These are phyloP conservation scores for Hemitrygon akajei DNA, from an alignment of 2,797 vertebrate genomes.

Conservation along the genomic window DNA sequence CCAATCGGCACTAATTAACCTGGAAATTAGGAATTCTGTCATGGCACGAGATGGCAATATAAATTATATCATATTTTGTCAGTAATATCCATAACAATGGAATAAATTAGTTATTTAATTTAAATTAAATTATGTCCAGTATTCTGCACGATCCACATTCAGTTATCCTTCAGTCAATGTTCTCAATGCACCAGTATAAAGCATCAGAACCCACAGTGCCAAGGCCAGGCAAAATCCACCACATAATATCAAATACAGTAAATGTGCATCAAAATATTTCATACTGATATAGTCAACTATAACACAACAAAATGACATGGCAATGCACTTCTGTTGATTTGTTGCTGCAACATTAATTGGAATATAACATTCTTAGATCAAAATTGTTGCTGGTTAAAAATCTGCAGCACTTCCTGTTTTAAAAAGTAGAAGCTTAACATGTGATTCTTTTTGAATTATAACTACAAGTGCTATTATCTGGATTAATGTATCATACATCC, in stretches of 20 bases:
- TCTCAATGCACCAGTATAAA: slow-evolving; percentile 8
- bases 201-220: not conserved
- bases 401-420: not conserved
- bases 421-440: not conserved
- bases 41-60: not conserved
- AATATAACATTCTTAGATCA: not conserved
- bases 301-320: not conserved
- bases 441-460: too few species aligned
- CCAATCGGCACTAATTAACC: not conserved
- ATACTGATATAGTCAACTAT: slow-evolving; percentile 19
- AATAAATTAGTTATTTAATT: slow-evolving; percentile 20
- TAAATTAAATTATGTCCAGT: not conserved
- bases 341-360: not conserved
- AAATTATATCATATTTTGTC: slow-evolving; percentile 1
- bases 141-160: not conserved
- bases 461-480: not conserved
- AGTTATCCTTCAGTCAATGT: not conserved
- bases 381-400: slow-evolving; percentile 8
- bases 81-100: not conserved
- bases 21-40: not conserved
- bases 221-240: not conserved
- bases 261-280: slow-evolving; percentile 18
- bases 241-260: not conserved
- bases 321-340: not conserved
- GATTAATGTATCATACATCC: not conserved